Conservation (phyloP, 2,888 invertebrate genomes). For the Scaptomyza flava region DNA sequence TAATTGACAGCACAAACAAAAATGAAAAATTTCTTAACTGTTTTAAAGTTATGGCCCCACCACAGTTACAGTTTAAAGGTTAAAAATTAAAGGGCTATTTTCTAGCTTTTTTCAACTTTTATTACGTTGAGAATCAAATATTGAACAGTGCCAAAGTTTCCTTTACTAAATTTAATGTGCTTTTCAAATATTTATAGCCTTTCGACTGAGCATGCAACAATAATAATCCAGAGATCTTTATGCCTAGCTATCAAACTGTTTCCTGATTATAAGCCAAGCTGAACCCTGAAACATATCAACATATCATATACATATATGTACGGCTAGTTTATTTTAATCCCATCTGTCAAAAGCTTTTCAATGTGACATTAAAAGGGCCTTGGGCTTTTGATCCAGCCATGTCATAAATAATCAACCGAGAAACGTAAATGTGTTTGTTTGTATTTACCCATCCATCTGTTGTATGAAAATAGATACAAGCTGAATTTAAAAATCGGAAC, state of each 20-base stretch:
- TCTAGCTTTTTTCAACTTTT: background rate
- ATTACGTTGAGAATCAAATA: background rate
- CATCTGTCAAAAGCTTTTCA: constrained; percentile 19
- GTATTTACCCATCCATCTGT: constrained; percentile 25
- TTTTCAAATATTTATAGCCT: background rate
- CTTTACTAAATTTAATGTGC: background rate
- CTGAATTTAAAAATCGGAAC: constrained; percentile 61
- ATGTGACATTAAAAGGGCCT: constrained; percentile 12
- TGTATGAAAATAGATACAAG: constrained; percentile 48
- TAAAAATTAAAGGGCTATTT: background rate
- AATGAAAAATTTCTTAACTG: no score
- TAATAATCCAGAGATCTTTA: background rate
- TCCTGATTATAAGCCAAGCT: constrained; percentile 2
- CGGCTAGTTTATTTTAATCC: constrained; percentile 9
- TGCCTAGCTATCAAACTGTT: constrained; percentile 15
- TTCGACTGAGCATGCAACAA: background rate
- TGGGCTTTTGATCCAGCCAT: constrained; percentile 7
- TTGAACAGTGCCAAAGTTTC: background rate
- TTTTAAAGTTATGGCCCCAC: no score
- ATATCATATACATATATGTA: constrained; percentile 13
- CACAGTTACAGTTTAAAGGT: background rate
- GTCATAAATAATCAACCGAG: constrained; percentile 28
- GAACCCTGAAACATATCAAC: background rate
- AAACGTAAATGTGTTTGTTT: constrained; percentile 7
- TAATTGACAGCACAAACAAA: no score